Percentiles rank a stretch among this genome's conserved stretches.
These are phyloP conservation scores for Drosophila buzzatii DNA, from an alignment of 2,888 invertebrate species.

Conservation along the genomic window DNA sequence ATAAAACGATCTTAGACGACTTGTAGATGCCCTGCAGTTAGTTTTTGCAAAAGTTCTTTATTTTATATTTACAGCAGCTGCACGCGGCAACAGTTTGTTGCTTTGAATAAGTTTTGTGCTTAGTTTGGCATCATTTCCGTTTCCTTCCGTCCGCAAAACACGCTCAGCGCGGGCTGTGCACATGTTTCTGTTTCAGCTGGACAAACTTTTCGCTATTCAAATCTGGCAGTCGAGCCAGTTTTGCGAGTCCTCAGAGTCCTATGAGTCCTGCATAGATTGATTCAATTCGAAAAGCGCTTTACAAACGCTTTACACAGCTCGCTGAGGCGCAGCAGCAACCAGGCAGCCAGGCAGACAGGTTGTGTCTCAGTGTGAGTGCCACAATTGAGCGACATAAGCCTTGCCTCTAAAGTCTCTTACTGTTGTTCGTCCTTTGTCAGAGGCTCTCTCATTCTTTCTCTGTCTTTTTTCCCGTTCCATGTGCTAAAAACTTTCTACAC, in stretches of 20 bases:
- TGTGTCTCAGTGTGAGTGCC: constrained; percentile 3
- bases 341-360: background rate
- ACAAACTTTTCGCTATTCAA: constrained; percentile 30
- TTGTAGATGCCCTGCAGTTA: background rate
- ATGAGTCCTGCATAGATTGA: constrained; percentile 27
- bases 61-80: constrained; percentile 3
- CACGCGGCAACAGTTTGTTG: constrained; percentile 17
- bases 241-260: constrained; percentile 1
- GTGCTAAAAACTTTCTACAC: constrained; percentile 37
- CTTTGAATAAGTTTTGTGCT: constrained; percentile 12
- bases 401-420: constrained; percentile 7
- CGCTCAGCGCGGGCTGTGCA: background rate
- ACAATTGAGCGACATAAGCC: constrained; percentile 35
- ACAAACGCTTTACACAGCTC: constrained; percentile 36
- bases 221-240: constrained; percentile 1
- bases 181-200: constrained; percentile 6
- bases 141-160: constrained; percentile 14
- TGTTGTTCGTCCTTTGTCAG: constrained; percentile 24
- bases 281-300: constrained; percentile 53
- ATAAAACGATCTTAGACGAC: background rate
- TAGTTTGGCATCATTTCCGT: constrained; percentile 16
- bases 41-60: background rate
- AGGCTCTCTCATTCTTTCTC: background rate
- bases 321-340: constrained; percentile 20
- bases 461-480: background rate